phyloP scores from a whole-genome alignment of 2,888 invertebrate genomes.

The Silvanus unidentatus region DNA sequence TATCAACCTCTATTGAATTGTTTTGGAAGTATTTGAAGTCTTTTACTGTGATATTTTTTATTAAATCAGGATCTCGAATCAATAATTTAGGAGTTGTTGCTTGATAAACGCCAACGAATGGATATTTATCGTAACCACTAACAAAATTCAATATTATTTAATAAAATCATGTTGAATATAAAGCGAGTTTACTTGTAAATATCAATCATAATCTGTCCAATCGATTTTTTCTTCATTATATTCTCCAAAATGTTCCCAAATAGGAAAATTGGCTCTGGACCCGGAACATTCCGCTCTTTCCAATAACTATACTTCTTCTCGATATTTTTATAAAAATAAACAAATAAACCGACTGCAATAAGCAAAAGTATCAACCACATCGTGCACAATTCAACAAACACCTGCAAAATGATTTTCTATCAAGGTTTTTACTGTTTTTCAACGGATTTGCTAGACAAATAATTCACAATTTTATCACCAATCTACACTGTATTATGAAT shows the following conservation, averaged over 20 bases:
- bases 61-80: constrained; percentile 37
- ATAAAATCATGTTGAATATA: not conserved
- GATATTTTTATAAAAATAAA: not conserved
- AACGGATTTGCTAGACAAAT: too few species aligned
- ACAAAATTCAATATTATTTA: not conserved
- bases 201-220: constrained; percentile 10
- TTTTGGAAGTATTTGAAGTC: constrained; percentile 40
- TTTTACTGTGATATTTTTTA: constrained; percentile 36
- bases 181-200: constrained; percentile 17
- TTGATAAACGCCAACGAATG: constrained; percentile 40
- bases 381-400: too few species aligned
- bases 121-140: constrained; percentile 31
- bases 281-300: constrained; percentile 21
- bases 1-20: constrained; percentile 40
- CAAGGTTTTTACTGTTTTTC: too few species aligned
- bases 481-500: too few species aligned
- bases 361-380: too few species aligned
- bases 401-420: too few species aligned
- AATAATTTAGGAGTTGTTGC: constrained; percentile 32
- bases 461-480: too few species aligned
- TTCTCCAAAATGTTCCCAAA: constrained; percentile 28
- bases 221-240: constrained; percentile 20
- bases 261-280: constrained; percentile 21
- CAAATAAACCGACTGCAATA: too few species aligned
- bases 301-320: constrained; percentile 16